Evolutionary conservation across 92 coral and sea anemone genomes (phyloP).

Genomic region (Epizoanthus illoricatus): DNA sequence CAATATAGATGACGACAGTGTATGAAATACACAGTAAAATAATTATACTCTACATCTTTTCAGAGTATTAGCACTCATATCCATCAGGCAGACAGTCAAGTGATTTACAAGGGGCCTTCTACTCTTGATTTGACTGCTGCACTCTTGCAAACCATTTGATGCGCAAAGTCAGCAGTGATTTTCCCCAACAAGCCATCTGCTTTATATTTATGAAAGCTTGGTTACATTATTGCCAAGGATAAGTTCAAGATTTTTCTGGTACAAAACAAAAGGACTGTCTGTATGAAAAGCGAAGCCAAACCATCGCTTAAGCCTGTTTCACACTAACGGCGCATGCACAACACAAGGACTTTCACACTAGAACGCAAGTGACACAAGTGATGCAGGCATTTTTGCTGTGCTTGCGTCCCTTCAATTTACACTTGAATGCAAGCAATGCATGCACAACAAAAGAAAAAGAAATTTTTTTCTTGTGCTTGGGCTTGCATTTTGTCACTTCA

Average conservation of each 20-base stretch:
- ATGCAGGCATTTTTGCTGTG: too few species aligned
- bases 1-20: too few species aligned
- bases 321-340: too few species aligned
- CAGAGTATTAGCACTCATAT: neutral
- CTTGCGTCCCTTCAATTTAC: too few species aligned
- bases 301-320: neutral
- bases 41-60: neutral
- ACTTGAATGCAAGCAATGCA: too few species aligned
- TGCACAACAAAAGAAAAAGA: too few species aligned
- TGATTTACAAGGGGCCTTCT: neutral
- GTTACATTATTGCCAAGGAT: neutral
- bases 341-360: too few species aligned
- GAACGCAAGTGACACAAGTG: too few species aligned
- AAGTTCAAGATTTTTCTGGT: neutral
- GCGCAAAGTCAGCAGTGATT: too few species aligned
- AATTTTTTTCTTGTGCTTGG: too few species aligned
- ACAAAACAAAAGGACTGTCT: neutral
- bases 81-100: conserved; percentile 8
- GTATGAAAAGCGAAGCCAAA: neutral
- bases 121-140: neutral
- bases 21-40: too few species aligned
- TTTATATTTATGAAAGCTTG: neutral
- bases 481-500: too few species aligned
- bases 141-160: neutral
- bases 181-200: neutral